Evolutionary conservation across 2,797 vertebrate species (phyloP), one percentile per base, ranked within the genome.

Genomic region (Sarcoramphus papa): DNA sequence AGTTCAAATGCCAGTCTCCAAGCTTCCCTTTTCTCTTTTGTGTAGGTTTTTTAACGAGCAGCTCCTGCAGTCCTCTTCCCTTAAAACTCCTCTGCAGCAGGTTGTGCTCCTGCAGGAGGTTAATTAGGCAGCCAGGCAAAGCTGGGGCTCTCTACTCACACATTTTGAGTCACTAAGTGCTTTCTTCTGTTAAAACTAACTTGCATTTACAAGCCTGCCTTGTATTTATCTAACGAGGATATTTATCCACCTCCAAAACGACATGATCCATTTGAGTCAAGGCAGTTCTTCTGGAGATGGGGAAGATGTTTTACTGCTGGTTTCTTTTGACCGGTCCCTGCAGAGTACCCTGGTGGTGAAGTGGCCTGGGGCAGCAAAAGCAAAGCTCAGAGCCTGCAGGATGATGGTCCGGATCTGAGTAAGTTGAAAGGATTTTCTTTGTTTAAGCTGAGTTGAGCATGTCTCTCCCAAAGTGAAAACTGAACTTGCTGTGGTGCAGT

Each of bases 1-100:
- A 56, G 82, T 53, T 56, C 33, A 65, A 77, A n/a, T 0, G 0
- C 10, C 31, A 12, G 10, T 15, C 11, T 30, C 37, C 3, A 5
- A 33, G 51, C 43, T 84, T 76, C 22, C 8, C 18, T 73, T 17
- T 19, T 28, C 48, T 59, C 37, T 28, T 53, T 25, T 10, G 27
- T 10, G 64, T 48, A 33, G 53, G 10, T n/a, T 76, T 74, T 69
- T 20, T 27, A 60, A 68, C 0, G 6, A 80, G 74, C 51, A 30
- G n/a, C 59, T 65, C 43, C 64, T 15, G 37, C 64, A 65, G 56
- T 10, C 72, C 43, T 50, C 13, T 20, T 35, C 48, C 17, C 43
- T 70, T 23, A 0, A 1, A 11, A 4, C 33, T 41, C 37, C 53
- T 41, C 60, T 10, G 1, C 47, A 53, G 72, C 37, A 9, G 57